Evolutionary conservation across 2,888 invertebrate species (phyloP).

Genomic region (Watsonalla binaria): DNA sequence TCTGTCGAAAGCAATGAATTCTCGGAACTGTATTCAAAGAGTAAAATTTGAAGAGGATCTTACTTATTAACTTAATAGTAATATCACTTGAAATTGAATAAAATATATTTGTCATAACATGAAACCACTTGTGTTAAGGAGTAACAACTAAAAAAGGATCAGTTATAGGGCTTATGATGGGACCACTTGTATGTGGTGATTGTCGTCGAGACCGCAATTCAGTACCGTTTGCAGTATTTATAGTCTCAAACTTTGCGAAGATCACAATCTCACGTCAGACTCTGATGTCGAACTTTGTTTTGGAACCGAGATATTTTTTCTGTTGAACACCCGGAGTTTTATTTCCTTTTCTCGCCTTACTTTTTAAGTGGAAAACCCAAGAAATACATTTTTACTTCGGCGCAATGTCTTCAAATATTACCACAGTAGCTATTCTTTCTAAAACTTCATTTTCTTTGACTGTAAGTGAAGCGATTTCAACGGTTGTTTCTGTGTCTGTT

Average conservation of each 20-base stretch:
- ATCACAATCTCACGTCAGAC: constrained; percentile 61
- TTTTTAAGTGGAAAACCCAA: constrained; percentile 1
- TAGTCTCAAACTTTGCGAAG: constrained; percentile 57
- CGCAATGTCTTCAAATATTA: not conserved
- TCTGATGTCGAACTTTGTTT: constrained; percentile 47
- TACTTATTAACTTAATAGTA: too few species aligned
- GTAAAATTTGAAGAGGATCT: too few species aligned
- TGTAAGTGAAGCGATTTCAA: not conserved
- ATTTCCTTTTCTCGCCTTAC: constrained; percentile 21
- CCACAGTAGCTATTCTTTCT: not conserved
- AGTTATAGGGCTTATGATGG: constrained; percentile 11
- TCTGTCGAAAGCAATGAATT: too few species aligned
- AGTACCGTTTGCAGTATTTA: constrained; percentile 48
- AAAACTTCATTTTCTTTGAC: not conserved
- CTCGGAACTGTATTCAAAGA: too few species aligned
- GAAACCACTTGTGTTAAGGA: not conserved
- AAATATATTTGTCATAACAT: not conserved
- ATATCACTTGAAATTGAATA: too few species aligned
- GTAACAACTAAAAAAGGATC: constrained; percentile 19
- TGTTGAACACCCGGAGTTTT: constrained; percentile 16
- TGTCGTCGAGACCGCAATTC: constrained; percentile 47
- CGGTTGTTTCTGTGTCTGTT: not conserved
- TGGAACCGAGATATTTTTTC: constrained; percentile 20
- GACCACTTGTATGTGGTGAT: constrained; percentile 64
- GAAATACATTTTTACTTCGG: not conserved